Conservation (phyloP, 2,113 vertebrate species). For the Monarcha castaneiventris region DNA sequence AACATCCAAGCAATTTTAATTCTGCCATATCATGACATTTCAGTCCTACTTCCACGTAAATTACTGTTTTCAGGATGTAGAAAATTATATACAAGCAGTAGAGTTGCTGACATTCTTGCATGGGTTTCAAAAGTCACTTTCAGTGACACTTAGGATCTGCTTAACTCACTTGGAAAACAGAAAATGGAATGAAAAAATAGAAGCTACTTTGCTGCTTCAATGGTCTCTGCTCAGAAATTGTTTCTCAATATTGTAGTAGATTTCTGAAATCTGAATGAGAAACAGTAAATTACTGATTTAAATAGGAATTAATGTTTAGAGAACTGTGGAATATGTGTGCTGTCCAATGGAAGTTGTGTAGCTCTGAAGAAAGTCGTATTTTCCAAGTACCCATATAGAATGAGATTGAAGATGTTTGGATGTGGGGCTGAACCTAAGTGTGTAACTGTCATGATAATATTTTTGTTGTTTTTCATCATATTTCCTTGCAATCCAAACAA, state of each 20-base stretch:
- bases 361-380: neutral
- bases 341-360: neutral
- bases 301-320: neutral
- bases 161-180: neutral
- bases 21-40: neutral
- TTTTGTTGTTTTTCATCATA: neutral
- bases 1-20: neutral
- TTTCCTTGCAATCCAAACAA: neutral
- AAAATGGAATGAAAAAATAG: neutral
- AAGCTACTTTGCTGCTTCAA: neutral
- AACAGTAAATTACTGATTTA: neutral
- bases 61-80: conserved; percentile 36
- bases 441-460: neutral
- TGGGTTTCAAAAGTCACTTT: neutral
- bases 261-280: neutral
- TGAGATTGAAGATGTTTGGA: neutral
- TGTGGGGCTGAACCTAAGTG: neutral
- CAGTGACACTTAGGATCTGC: neutral
- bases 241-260: neutral
- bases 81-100: neutral
- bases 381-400: neutral
- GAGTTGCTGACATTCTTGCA: neutral
- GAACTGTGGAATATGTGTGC: neutral
- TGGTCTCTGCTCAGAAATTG: neutral
- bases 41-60: neutral